Evolutionary conservation across 1,140 invertebrate species (phyloP).

Genomic region (Drosophila tani): DNA sequence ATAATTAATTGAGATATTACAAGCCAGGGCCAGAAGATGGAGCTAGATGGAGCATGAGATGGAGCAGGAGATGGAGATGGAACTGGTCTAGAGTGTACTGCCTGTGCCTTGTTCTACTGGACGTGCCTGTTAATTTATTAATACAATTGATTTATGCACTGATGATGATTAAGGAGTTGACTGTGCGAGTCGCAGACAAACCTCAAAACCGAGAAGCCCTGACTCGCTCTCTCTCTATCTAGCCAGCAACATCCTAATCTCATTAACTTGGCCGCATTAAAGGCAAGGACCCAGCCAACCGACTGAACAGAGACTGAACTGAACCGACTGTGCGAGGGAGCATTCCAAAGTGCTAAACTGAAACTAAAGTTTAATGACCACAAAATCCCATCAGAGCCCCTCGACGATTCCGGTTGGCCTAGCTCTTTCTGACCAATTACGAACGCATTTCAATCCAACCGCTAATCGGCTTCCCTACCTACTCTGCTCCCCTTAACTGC

Average conservation of each 20-base stretch:
- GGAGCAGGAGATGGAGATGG: slow-evolving; percentile 1
- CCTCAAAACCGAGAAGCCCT: slow-evolving; percentile 16
- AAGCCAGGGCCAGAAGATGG: slow-evolving; percentile 33
- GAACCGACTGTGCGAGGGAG: slow-evolving; percentile 1
- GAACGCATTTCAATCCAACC: slow-evolving; percentile 71
- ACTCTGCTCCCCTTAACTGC: slow-evolving; percentile 4
- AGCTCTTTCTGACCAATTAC: slow-evolving; percentile 69
- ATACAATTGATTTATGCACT: slow-evolving; percentile 79
- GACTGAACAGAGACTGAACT: slow-evolving; percentile 21
- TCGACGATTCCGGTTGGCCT: slow-evolving; percentile 33
- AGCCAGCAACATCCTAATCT: slow-evolving; percentile 42
- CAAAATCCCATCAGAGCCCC: slow-evolving; percentile 49
- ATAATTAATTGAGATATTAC: slow-evolving; percentile 79
- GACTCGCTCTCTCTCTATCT: slow-evolving; percentile 4
- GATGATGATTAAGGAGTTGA: slow-evolving; percentile 56
- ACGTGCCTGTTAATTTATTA: slow-evolving; percentile 73
- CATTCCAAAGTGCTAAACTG: slow-evolving; percentile 50
- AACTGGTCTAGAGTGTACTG: not conserved
- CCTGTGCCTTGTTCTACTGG: slow-evolving; percentile 15
- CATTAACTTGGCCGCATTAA: slow-evolving; percentile 57
- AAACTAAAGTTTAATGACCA: slow-evolving; percentile 67
- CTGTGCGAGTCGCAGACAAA: slow-evolving; percentile 15
- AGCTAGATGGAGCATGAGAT: slow-evolving; percentile 6
- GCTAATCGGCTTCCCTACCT: slow-evolving; percentile 44
- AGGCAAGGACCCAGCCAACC: slow-evolving; percentile 41